Conservation (phyloP, 2,797 vertebrate genomes). For the Sylvia borin region DNA sequence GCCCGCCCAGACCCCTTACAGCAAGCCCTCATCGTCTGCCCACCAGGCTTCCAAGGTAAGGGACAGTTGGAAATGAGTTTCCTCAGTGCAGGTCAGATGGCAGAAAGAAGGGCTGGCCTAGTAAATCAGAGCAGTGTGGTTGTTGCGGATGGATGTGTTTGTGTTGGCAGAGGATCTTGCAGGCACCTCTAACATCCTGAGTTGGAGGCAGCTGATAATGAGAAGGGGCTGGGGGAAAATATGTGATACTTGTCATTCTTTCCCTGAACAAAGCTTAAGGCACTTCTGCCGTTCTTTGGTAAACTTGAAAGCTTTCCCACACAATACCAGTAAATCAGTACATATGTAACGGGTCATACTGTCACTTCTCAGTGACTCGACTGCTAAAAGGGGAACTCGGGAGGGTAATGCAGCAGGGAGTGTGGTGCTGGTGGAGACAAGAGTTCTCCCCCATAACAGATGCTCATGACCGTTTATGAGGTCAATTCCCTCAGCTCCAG, state of each 20-base stretch:
- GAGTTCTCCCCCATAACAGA: neutral
- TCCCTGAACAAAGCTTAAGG: neutral
- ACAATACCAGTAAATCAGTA: neutral
- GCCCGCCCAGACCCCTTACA: conserved; percentile 97
- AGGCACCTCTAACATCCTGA: neutral
- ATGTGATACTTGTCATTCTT: neutral
- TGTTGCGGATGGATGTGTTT: neutral
- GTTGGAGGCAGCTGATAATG: neutral
- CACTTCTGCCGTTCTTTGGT: neutral
- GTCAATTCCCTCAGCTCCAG: neutral
- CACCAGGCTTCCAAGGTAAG: conserved; percentile 98
- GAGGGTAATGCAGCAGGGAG: neutral
- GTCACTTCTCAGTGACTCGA: neutral
- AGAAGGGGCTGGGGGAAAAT: neutral
- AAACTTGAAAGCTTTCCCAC: neutral
- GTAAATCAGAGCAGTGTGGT: neutral
- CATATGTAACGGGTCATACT: neutral
- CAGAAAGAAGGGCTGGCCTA: neutral
- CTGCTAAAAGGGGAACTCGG: neutral
- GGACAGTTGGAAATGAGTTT: neutral
- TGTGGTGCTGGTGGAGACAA: neutral
- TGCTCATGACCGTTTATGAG: neutral
- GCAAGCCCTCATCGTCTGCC: conserved; percentile 99
- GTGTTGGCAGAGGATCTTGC: neutral
- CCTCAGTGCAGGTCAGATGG: neutral